phyloP scores from a whole-genome alignment of 1,140 invertebrate genomes.

The Battus philenor region DNA sequence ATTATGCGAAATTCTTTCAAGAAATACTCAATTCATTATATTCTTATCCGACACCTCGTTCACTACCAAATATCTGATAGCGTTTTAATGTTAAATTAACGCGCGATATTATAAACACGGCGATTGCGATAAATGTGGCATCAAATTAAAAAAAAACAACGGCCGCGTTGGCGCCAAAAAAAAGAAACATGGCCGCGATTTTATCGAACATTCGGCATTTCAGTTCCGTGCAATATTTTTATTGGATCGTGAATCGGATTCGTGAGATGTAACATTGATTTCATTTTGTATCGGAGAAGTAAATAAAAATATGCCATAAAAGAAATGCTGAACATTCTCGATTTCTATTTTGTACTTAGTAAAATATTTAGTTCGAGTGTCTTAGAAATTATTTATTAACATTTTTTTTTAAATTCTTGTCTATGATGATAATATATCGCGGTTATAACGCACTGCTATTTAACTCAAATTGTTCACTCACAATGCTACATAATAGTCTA shows the following conservation, averaged over 20 bases:
- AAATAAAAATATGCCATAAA: slow-evolving; percentile 9
- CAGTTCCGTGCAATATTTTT: slow-evolving; percentile 5
- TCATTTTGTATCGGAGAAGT: slow-evolving; percentile 4
- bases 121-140: slow-evolving; percentile 2
- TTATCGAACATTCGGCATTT: slow-evolving; percentile 12
- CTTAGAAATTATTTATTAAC: too few species aligned
- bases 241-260: slow-evolving; percentile 14
- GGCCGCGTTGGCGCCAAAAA: slow-evolving; percentile 13
- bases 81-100: slow-evolving; percentile 8
- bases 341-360: too few species aligned
- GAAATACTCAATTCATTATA: background rate
- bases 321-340: slow-evolving; percentile 8
- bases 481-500: too few species aligned
- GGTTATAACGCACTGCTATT: too few species aligned
- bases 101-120: slow-evolving; percentile 8
- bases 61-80: slow-evolving; percentile 5
- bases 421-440: too few species aligned
- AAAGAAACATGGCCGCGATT: slow-evolving; percentile 13
- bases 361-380: too few species aligned
- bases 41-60: slow-evolving; percentile 6
- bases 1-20: too few species aligned
- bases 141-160: slow-evolving; percentile 12
- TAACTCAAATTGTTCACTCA: too few species aligned
- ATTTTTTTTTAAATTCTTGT: too few species aligned
- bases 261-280: slow-evolving; percentile 19